phyloP scores from a whole-genome alignment of 2,888 invertebrate species.

The Petrolisthes cinctipes region DNA sequence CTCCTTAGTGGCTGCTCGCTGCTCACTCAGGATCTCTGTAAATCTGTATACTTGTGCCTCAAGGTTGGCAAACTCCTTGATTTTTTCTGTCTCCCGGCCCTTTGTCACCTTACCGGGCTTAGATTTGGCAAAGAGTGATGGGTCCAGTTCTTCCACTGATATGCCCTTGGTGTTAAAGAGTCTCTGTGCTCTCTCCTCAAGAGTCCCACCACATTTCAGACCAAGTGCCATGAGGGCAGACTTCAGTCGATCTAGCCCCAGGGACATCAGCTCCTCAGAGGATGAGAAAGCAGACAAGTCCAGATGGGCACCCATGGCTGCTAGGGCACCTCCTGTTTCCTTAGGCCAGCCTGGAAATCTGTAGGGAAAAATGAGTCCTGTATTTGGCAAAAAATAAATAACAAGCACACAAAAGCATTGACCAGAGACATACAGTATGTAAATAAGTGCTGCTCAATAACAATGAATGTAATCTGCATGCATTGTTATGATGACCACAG shows the following conservation, averaged over 20 bases:
- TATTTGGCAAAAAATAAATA: too few relatives aligned
- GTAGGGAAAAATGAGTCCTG: background rate
- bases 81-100: slow-evolving; percentile 76
- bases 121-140: slow-evolving; percentile 90
- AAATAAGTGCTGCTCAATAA: too few relatives aligned
- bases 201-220: slow-evolving; percentile 97
- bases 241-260: slow-evolving; percentile 96
- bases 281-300: slow-evolving; percentile 98
- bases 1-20: slow-evolving; percentile 92
- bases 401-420: too few relatives aligned
- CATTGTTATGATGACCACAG: too few relatives aligned
- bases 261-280: slow-evolving; percentile 95
- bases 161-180: slow-evolving; percentile 94
- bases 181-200: slow-evolving; percentile 96
- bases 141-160: slow-evolving; percentile 87
- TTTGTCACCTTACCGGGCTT: slow-evolving; percentile 76
- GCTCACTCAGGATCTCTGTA: slow-evolving; percentile 85
- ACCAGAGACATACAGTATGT: too few relatives aligned
- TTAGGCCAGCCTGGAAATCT: slow-evolving; percentile 68
- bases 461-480: too few relatives aligned
- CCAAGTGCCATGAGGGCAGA: slow-evolving; percentile 96
- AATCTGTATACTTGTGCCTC: slow-evolving; percentile 84
- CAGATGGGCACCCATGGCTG: slow-evolving; percentile 94
- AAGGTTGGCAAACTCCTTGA: slow-evolving; percentile 87
- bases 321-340: slow-evolving; percentile 92